Evolutionary conservation across 1,140 invertebrate species (phyloP).

Genomic region (Acromyrmex heyeri): DNA sequence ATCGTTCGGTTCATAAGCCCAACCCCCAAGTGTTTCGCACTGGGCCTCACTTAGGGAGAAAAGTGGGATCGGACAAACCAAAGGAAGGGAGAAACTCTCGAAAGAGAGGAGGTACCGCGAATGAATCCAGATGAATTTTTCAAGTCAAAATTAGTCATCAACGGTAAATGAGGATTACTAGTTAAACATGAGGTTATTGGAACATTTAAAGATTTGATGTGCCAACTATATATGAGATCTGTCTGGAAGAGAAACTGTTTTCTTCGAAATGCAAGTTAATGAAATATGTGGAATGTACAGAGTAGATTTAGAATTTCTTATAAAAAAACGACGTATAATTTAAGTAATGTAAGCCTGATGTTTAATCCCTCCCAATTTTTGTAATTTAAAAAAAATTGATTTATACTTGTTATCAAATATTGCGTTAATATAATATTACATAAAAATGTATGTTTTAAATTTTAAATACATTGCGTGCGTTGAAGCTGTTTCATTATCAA

Average conservation of each 20-base stretch:
- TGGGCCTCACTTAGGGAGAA: constrained; percentile 66
- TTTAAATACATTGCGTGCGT: constrained; percentile 15
- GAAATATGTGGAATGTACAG: neutral
- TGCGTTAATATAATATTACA: neutral
- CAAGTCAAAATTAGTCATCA: constrained; percentile 1
- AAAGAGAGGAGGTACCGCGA: constrained; percentile 44
- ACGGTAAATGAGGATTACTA: neutral
- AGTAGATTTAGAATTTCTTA: neutral
- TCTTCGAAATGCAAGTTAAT: neutral
- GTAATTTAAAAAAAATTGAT: neutral
- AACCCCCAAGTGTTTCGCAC: constrained; percentile 66
- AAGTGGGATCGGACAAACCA: constrained; percentile 74
- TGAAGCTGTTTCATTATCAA: constrained; percentile 40
- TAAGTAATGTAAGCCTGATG: neutral
- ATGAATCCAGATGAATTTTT: constrained; percentile 66
- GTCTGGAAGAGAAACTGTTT: neutral
- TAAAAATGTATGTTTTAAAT: constrained; percentile 17
- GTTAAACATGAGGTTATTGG: neutral
- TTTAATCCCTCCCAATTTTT: neutral
- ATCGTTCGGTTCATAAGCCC: constrained; percentile 67
- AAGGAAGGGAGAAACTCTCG: constrained; percentile 74
- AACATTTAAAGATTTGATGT: neutral
- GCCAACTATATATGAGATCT: neutral
- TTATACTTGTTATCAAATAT: neutral
- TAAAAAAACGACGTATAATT: neutral